Base-by-base conservation (phyloP, 2,888 invertebrate species). In the Protophormia terraenovae region DNA sequence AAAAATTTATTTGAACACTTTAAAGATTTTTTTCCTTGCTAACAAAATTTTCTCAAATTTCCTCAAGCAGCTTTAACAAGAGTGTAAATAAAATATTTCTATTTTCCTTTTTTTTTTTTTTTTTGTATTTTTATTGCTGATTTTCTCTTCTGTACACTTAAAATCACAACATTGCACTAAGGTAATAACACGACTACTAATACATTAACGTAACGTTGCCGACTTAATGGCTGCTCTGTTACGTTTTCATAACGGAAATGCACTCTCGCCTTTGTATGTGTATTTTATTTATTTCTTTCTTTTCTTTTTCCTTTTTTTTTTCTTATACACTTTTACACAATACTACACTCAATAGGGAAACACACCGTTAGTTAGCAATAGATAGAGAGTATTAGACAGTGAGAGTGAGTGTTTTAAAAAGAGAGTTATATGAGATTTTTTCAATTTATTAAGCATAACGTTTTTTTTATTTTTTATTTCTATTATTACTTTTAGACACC, bases 1-100 rank as follows among this genome's bases (percentile, higher is more conserved):
- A 14, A 45, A 38, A 45, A 12, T 62, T 41, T 22, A n/a, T 38
- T 79, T 14, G 7, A 47, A 58, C 29, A 45, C 6, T 67, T 50
- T 47, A n/a, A n/a, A n/a, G n/a, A n/a, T 19, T 27, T 45, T 32
- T 62, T 62, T 16, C 12, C 22, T 24, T 24, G 12, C 10, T 60
- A 38, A 22, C 38, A 62, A 53, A 53, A 22, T 27, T 35, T 38
- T 32, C 1, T 41, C 60, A 53, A 24, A 19, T 58, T 67, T 22
- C 53, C 76, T 72, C 38, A 53, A 79, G 85, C 85, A 85, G 85
- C 85, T 78, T 69, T 29, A 85, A 85, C 85, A 82, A 88, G 78
- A 87, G 85, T 69, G 32, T 58, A 62, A 60, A 29, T 0, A 38
- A n/a, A n/a, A n/a, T n/a, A n/a, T n/a, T n/a, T n/a, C n/a, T n/a